Percentiles rank a stretch among this genome's conserved stretches.
These are phyloP conservation scores for Silurus lanzhouensis DNA, from an alignment of 2,797 vertebrate species.

Conservation along the genomic window DNA sequence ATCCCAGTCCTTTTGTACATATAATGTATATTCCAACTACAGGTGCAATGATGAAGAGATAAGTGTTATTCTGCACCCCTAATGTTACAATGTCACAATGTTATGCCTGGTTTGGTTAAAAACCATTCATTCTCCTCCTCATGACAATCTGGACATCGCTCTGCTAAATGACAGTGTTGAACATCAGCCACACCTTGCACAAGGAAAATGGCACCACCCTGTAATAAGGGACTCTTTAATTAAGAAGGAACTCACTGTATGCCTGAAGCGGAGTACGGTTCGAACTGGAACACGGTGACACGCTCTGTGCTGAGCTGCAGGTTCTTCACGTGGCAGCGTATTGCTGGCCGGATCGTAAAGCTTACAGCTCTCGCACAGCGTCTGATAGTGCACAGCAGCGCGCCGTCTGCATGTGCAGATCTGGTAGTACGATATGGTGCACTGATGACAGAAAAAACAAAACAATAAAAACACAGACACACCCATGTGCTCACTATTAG, in stretches of 20 bases:
- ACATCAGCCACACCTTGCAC: constrained; percentile 13
- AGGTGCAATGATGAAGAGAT: no score
- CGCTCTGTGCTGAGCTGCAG: constrained; percentile 84
- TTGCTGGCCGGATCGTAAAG: constrained; percentile 93
- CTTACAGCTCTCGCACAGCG: constrained; percentile 95
- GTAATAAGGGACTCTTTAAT: constrained; percentile 22
- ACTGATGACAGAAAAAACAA: constrained; percentile 69
- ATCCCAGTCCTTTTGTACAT: no score
- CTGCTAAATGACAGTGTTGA: not conserved
- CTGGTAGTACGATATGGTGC: constrained; percentile 96
- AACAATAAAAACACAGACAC: not conserved
- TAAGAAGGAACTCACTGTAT: constrained; percentile 64
- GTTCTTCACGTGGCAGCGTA: constrained; percentile 87
- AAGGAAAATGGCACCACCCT: not conserved
- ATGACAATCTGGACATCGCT: not conserved
- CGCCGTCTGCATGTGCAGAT: constrained; percentile 92
- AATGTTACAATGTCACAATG: no score
- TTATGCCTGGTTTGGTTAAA: no score
- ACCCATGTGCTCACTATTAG: not conserved
- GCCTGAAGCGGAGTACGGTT: constrained; percentile 77
- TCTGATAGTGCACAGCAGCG: constrained; percentile 92
- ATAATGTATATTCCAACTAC: no score
- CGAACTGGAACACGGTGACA: constrained; percentile 79
- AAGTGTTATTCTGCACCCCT: no score
- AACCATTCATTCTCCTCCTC: not conserved